Conservation (phyloP, 2,797 vertebrate genomes). For the Sphenopsis melanotis region DNA sequence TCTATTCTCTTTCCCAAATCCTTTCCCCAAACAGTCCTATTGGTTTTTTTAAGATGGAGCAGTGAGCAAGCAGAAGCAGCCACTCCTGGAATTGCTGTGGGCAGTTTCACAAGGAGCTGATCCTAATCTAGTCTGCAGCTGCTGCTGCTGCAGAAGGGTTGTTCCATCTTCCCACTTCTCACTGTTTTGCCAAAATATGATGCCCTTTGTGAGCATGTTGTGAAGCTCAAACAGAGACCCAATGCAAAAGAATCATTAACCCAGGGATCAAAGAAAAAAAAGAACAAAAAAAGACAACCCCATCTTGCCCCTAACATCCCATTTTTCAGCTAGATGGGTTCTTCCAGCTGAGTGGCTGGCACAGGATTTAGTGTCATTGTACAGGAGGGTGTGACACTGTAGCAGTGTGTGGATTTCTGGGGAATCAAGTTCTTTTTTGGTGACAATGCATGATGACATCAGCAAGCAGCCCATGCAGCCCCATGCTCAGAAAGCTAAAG, state of each 20-base stretch:
- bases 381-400: not conserved
- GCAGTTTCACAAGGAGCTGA: not conserved
- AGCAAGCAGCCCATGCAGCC: not conserved
- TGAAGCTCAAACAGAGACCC: not conserved
- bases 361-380: not conserved
- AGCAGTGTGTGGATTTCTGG: not conserved
- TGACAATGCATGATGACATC: not conserved
- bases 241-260: not conserved
- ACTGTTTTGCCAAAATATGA: not conserved
- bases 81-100: not conserved
- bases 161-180: not conserved
- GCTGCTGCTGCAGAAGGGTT: not conserved
- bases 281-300: rapidly evolving
- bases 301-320: not conserved
- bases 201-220: not conserved
- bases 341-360: not conserved
- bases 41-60: not conserved
- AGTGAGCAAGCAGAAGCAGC: not conserved
- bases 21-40: not conserved
- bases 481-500: not conserved
- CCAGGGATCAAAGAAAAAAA: rapidly evolving
- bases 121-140: not conserved
- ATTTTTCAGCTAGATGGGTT: not conserved
- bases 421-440: not conserved
- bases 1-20: not conserved